Conservation (phyloP, 1,140 invertebrate species). For the Caenorhabditis briggsae region DNA sequence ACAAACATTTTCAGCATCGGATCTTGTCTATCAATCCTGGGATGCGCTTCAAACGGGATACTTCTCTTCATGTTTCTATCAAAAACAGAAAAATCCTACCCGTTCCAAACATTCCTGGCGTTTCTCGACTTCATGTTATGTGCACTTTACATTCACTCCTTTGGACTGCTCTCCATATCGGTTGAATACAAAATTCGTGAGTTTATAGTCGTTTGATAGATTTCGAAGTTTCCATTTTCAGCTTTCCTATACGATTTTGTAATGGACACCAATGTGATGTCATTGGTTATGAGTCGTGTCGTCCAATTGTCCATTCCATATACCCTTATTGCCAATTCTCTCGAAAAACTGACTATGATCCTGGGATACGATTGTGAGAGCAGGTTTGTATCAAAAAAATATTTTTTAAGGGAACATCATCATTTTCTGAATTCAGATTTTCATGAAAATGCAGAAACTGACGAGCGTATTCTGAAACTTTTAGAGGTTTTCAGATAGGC, state of each 20-base stretch:
- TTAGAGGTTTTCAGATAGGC: no score
- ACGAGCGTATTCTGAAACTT: no score
- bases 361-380: constrained; percentile 14
- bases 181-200: constrained; percentile 29
- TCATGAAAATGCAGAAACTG: no score
- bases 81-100: background rate
- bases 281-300: constrained; percentile 53
- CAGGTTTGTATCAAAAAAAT: background rate
- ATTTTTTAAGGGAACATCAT: no score
- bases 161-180: constrained; percentile 28
- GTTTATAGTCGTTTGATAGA: background rate
- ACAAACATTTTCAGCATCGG: constrained; percentile 30
- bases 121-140: constrained; percentile 62
- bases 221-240: background rate
- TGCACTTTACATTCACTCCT: constrained; percentile 56
- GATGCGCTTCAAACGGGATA: constrained; percentile 44
- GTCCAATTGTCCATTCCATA: constrained; percentile 60
- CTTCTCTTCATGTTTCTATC: constrained; percentile 47
- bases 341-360: constrained; percentile 53
- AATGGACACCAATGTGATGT: constrained; percentile 31
- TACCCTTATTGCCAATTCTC: constrained; percentile 50
- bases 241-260: constrained; percentile 32
- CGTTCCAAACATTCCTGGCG: constrained; percentile 58
- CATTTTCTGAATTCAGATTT: no score
- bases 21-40: constrained; percentile 30